These are phyloP conservation scores for Alloplasta piceator DNA, from an alignment of 2,888 invertebrate genomes.

Conservation along the genomic window DNA sequence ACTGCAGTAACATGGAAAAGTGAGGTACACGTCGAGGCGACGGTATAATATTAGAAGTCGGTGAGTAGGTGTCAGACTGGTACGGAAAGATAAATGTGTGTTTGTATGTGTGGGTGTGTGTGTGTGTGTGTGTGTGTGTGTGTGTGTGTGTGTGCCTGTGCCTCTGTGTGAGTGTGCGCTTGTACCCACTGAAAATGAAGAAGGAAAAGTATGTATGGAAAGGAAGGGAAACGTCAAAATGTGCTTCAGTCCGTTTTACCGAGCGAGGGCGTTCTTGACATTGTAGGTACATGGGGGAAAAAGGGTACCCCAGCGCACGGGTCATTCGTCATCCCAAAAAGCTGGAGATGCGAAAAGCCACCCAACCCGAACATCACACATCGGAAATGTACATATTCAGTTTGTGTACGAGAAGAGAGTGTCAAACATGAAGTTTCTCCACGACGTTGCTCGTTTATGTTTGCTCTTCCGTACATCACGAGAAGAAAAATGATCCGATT, in stretches of 20 bases:
- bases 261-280: not conserved
- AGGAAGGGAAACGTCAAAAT: conserved; percentile 5
- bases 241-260: conserved; percentile 19
- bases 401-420: conserved; percentile 1
- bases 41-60: conserved; percentile 19
- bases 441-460: not conserved
- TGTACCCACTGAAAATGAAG: conserved; percentile 35
- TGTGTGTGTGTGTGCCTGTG: not conserved
- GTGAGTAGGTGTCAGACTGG: conserved; percentile 2
- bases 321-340: conserved; percentile 47
- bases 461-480: not conserved
- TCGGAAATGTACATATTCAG: conserved; percentile 12
- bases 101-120: not conserved
- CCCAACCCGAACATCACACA: not conserved
- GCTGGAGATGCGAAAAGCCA: conserved; percentile 10
- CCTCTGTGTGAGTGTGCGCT: not conserved
- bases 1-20: conserved; percentile 22
- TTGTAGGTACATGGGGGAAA: conserved; percentile 4
- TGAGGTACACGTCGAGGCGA: not conserved
- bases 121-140: not conserved
- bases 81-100: not conserved
- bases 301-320: not conserved
- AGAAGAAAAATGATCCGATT: not conserved
- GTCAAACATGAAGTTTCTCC: conserved; percentile 17
- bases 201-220: conserved; percentile 10